Evolutionary conservation across 2,113 vertebrate genomes (phyloP).

Genomic region (Malurus elegans): DNA sequence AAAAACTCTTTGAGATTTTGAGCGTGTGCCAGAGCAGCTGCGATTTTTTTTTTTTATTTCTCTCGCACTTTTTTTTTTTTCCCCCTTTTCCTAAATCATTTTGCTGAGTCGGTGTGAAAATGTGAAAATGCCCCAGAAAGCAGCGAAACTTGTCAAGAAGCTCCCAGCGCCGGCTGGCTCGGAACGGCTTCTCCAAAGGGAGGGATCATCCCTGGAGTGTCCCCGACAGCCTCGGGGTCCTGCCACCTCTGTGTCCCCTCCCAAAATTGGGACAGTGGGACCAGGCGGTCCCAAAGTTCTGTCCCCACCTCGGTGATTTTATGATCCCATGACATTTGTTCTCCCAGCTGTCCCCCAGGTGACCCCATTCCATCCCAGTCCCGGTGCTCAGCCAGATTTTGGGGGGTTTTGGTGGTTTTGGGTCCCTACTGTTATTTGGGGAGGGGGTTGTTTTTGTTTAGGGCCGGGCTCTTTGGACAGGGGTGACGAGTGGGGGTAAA

Average conservation of each 20-base stretch:
- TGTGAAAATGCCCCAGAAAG: slow-evolving; percentile 56
- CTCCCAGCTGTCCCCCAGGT: neutral
- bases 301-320: neutral
- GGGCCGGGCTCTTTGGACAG: neutral
- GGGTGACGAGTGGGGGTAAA: neutral
- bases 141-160: neutral
- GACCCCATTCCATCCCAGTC: fast-evolving
- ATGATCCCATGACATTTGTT: neutral
- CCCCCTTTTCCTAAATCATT: neutral
- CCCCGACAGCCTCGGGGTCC: neutral
- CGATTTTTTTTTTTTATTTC: neutral
- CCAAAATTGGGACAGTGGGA: neutral
- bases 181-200: neutral
- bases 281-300: neutral
- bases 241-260: neutral
- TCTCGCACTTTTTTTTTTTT: neutral
- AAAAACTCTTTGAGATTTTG: neutral
- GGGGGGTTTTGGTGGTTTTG: neutral
- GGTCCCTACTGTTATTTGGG: neutral
- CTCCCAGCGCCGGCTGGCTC: fast-evolving
- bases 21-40: slow-evolving; percentile 46
- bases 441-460: fast-evolving
- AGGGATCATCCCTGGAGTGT: neutral
- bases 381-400: neutral
- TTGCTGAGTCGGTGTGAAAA: slow-evolving; percentile 58